phyloP scores from a whole-genome alignment of 2,113 vertebrate genomes.

The Pelodiscus sinensis region DNA sequence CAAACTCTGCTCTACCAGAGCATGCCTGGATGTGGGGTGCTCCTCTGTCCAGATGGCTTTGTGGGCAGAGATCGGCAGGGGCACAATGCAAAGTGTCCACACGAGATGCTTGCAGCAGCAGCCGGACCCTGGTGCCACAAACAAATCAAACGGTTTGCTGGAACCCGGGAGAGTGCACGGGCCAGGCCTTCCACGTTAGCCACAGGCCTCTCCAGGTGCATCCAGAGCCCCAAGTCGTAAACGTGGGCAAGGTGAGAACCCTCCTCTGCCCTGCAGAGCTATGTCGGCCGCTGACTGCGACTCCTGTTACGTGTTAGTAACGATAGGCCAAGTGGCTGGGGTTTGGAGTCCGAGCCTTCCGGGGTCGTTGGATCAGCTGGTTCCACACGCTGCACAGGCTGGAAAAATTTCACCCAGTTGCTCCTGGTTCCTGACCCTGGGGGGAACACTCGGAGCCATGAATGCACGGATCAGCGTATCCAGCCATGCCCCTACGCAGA shows the following conservation, averaged over 20 bases:
- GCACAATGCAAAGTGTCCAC: background rate
- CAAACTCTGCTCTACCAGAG: background rate
- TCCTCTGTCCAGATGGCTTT: background rate
- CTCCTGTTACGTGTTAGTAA: background rate
- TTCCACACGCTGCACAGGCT: background rate
- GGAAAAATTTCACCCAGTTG: background rate
- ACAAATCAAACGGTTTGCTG: background rate
- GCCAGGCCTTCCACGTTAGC: background rate
- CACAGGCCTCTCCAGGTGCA: fast-evolving
- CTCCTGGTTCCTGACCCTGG: background rate
- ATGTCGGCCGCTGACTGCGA: background rate
- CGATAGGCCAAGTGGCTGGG: background rate
- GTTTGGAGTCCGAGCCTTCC: background rate
- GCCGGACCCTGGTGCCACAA: background rate
- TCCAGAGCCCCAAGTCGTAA: background rate
- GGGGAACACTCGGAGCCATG: fast-evolving
- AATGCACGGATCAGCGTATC: background rate
- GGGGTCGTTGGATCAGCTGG: background rate
- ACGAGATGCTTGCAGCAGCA: background rate
- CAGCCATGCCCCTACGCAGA: background rate
- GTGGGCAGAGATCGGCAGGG: background rate
- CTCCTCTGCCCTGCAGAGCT: fast-evolving
- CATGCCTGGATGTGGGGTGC: background rate
- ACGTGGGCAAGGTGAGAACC: background rate
- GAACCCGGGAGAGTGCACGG: background rate